phyloP scores from a whole-genome alignment of 2,888 invertebrate genomes.

The Agrilus cyanescens region DNA sequence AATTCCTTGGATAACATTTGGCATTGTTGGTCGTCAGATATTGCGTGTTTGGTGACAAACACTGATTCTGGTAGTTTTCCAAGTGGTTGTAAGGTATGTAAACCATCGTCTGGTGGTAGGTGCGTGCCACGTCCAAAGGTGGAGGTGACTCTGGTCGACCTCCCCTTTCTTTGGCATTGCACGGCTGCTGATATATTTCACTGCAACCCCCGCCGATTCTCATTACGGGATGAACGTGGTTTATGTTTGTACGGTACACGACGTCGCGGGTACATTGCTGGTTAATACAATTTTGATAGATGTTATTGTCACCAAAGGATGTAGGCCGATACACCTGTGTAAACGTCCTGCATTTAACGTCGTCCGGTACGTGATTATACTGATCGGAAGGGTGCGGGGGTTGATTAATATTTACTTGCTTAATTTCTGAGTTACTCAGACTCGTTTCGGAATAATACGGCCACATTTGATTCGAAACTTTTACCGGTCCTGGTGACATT shows the following conservation, averaged over 20 bases:
- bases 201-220: conserved; percentile 27
- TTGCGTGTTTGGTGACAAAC: conserved; percentile 23
- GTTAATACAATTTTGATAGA: conserved; percentile 44
- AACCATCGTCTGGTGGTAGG: conserved; percentile 55
- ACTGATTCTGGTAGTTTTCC: conserved; percentile 26
- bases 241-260: conserved; percentile 24
- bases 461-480: conserved; percentile 43
- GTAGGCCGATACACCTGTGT: conserved; percentile 30
- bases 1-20: conserved; percentile 24
- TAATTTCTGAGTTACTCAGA: conserved; percentile 26
- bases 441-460: conserved; percentile 54
- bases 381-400: conserved; percentile 22
- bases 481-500: conserved; percentile 37
- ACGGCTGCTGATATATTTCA: conserved; percentile 28
- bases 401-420: conserved; percentile 25
- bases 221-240: conserved; percentile 26
- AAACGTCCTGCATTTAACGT: conserved; percentile 21
- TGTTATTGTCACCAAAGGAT: conserved; percentile 33
- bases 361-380: conserved; percentile 23
- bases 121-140: conserved; percentile 44
- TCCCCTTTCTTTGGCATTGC: conserved; percentile 31
- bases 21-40: conserved; percentile 24
- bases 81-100: conserved; percentile 54
- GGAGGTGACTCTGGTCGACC: conserved; percentile 59
- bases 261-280: conserved; percentile 22